Evolutionary conservation across 2,888 invertebrate genomes (phyloP).

Genomic region (Gerris lacustris): DNA sequence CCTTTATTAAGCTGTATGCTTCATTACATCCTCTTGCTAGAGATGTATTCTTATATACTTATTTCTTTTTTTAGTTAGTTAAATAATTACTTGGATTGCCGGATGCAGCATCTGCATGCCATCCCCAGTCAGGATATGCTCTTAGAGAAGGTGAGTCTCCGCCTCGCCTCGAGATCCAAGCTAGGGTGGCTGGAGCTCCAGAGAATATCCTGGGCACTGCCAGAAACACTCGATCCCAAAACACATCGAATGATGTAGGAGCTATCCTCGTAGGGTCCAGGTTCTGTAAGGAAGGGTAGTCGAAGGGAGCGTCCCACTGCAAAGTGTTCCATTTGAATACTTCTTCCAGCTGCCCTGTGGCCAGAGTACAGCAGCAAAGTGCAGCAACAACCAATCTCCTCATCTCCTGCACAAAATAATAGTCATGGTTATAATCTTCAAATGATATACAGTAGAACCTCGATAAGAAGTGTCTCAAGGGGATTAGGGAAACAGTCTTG

Average conservation of each 20-base stretch:
- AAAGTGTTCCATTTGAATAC: conserved; percentile 58
- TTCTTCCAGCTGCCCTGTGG: conserved; percentile 44
- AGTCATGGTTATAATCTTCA: too few species aligned
- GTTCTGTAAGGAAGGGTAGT: conserved; percentile 41
- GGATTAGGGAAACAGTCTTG: too few species aligned
- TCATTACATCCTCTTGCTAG: too few species aligned
- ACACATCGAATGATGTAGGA: conserved; percentile 62
- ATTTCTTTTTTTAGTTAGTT: too few species aligned
- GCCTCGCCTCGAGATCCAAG: conserved; percentile 34
- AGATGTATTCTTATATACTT: too few species aligned
- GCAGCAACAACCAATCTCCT: conserved; percentile 21
- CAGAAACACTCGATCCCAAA: conserved; percentile 59
- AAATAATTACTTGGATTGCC: conserved; percentile 44
- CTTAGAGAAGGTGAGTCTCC: neutral
- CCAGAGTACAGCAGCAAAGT: neutral
- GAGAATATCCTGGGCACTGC: conserved; percentile 59
- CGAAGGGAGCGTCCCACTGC: conserved; percentile 53
- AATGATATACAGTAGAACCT: too few species aligned
- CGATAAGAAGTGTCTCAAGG: too few species aligned
- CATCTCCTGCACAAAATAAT: conserved; percentile 18
- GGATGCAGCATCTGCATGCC: conserved; percentile 47
- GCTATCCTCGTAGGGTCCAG: conserved; percentile 62
- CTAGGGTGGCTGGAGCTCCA: conserved; percentile 65
- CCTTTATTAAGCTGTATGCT: too few species aligned
- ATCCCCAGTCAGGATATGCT: conserved; percentile 64